These are phyloP conservation scores for Lampropteryx suffumata DNA, from an alignment of 2,888 invertebrate species.

Conservation along the genomic window DNA sequence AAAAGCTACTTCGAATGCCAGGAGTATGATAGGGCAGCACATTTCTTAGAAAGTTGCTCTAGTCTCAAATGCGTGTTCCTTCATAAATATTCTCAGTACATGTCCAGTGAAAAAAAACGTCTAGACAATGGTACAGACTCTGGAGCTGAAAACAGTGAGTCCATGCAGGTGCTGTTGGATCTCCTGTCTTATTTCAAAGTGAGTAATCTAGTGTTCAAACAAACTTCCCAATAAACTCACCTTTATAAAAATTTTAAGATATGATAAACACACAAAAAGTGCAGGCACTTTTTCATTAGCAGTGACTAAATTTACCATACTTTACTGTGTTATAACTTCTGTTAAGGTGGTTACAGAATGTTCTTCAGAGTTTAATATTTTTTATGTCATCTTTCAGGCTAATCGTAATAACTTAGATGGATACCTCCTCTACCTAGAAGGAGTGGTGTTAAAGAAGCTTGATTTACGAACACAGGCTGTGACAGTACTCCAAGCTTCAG, in stretches of 20 bases:
- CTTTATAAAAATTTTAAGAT: too few relatives aligned
- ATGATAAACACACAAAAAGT: too few relatives aligned
- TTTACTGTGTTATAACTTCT: too few relatives aligned
- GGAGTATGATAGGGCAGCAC: slow-evolving; percentile 94
- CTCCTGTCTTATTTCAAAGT: slow-evolving; percentile 75
- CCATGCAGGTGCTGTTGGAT: slow-evolving; percentile 71
- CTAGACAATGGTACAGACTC: slow-evolving; percentile 86
- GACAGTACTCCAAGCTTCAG: slow-evolving; percentile 89
- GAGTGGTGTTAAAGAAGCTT: slow-evolving; percentile 93
- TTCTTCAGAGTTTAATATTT: background rate
- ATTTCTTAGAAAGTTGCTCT: slow-evolving; percentile 88
- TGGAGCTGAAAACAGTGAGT: slow-evolving; percentile 67
- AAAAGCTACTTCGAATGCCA: slow-evolving; percentile 95
- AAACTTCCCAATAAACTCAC: too few relatives aligned
- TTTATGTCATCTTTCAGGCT: slow-evolving; percentile 53
- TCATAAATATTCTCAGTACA: slow-evolving; percentile 92
- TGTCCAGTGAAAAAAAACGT: slow-evolving; percentile 95
- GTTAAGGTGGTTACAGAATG: too few relatives aligned
- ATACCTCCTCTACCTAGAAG: slow-evolving; percentile 94
- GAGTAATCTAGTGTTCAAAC: slow-evolving; percentile 14
- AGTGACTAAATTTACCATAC: too few relatives aligned
- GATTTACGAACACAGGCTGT: slow-evolving; percentile 90
- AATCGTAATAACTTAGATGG: slow-evolving; percentile 91
- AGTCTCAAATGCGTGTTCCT: slow-evolving; percentile 91
- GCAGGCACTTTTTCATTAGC: too few relatives aligned